Percentiles rank a stretch among this genome's conserved stretches.
Conservation (phyloP, 1,140 invertebrate species). For the Sminthurinus signatus region DNA sequence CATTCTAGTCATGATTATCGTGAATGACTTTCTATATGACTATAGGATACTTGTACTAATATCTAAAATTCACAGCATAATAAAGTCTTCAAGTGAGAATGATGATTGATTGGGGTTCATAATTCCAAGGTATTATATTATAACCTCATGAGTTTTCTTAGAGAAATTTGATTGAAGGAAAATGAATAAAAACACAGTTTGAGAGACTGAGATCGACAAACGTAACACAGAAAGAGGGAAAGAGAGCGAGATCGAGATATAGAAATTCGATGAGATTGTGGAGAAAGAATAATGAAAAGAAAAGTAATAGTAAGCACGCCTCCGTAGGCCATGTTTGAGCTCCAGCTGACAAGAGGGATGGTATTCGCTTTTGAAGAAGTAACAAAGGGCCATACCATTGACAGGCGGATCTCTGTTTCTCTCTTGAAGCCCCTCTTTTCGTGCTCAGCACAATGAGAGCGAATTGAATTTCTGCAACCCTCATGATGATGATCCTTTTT, state of each 20-base stretch:
- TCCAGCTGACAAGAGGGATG: neutral
- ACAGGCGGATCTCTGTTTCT: slow-evolving; percentile 18
- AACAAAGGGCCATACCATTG: slow-evolving; percentile 11
- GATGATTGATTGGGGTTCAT: too few species aligned
- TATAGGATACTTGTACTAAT: too few species aligned
- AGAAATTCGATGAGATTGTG: neutral
- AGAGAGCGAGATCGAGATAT: neutral
- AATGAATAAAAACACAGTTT: too few species aligned
- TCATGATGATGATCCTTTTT: slow-evolving; percentile 16
- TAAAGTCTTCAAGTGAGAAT: too few species aligned
- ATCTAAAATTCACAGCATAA: too few species aligned
- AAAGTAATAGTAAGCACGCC: slow-evolving; percentile 11
- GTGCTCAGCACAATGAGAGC: slow-evolving; percentile 11
- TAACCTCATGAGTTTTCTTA: slow-evolving; percentile 1
- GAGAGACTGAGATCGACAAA: too few species aligned
- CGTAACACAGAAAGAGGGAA: too few species aligned
- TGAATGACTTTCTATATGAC: too few species aligned
- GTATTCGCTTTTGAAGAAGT: neutral
- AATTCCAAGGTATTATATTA: too few species aligned
- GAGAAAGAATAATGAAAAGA: slow-evolving; percentile 13
- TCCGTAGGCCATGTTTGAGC: slow-evolving; percentile 12
- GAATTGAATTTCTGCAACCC: slow-evolving; percentile 18
- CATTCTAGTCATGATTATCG: too few species aligned
- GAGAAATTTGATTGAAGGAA: slow-evolving; percentile 7
- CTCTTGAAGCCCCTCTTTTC: neutral